Evolutionary conservation across 2,113 vertebrate species (phyloP).

Genomic region (Hystrix brachyura): DNA sequence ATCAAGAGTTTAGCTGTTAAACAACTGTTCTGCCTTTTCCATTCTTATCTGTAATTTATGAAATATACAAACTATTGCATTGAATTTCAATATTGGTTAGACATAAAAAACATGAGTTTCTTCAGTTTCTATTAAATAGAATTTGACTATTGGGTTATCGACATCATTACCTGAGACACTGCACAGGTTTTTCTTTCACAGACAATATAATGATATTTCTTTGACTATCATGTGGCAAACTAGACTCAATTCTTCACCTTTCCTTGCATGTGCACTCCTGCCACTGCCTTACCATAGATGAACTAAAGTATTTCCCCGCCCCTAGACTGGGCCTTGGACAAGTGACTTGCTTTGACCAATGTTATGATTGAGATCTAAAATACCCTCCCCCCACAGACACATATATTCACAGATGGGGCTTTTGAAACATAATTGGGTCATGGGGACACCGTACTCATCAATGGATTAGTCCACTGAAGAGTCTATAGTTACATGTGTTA

Average conservation of each 20-base stretch:
- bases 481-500: neutral
- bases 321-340: neutral
- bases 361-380: neutral
- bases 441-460: neutral
- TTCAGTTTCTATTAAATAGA: neutral
- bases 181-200: neutral
- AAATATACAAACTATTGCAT: neutral
- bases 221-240: neutral
- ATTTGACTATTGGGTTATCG: neutral
- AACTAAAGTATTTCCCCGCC: neutral
- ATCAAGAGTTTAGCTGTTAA: neutral
- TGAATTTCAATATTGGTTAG: neutral
- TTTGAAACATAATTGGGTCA: neutral
- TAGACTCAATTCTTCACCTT: neutral
- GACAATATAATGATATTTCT: neutral
- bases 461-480: neutral
- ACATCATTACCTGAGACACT: neutral
- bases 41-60: constrained; percentile 1
- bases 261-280: neutral
- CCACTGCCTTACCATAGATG: neutral
- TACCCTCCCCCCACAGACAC: neutral
- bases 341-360: neutral
- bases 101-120: neutral
- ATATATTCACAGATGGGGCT: neutral
- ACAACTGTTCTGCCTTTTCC: neutral